Percentiles rank a stretch among this genome's conserved stretches.
phyloP scores from a whole-genome alignment of 2,888 invertebrate species.

The Phalera bucephala region DNA sequence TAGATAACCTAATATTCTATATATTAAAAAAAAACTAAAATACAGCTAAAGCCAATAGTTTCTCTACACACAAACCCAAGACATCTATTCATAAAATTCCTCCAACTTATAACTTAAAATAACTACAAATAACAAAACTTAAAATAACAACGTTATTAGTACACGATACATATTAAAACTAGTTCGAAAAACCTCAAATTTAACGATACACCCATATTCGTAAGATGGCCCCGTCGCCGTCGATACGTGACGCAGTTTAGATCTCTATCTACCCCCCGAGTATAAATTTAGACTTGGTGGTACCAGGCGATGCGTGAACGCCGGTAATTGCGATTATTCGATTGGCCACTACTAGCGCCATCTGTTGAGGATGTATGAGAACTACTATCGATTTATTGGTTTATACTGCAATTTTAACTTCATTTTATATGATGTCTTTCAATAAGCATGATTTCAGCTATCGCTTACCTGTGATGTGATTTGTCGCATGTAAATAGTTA shows the following conservation, averaged over 20 bases:
- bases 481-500: no score
- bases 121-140: no score
- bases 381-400: conserved; percentile 18
- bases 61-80: no score
- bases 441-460: no score
- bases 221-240: conserved; percentile 36
- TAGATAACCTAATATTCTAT: no score
- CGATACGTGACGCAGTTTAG: conserved; percentile 56
- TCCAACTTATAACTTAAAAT: no score
- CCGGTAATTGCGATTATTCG: conserved; percentile 30
- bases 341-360: conserved; percentile 30
- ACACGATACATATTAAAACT: conserved; percentile 6
- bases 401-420: no score
- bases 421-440: no score
- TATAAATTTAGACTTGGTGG: conserved; percentile 47
- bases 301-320: conserved; percentile 57
- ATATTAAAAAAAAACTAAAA: no score
- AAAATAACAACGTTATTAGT: conserved; percentile 9
- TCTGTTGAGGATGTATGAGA: conserved; percentile 25
- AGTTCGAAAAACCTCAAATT: conserved; percentile 12
- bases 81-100: no score
- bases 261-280: conserved; percentile 64
- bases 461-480: no score
- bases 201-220: conserved; percentile 22
- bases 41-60: no score